Evolutionary conservation across 2,113 vertebrate species (phyloP).

Genomic region (Nerophis lumbriciformis): DNA sequence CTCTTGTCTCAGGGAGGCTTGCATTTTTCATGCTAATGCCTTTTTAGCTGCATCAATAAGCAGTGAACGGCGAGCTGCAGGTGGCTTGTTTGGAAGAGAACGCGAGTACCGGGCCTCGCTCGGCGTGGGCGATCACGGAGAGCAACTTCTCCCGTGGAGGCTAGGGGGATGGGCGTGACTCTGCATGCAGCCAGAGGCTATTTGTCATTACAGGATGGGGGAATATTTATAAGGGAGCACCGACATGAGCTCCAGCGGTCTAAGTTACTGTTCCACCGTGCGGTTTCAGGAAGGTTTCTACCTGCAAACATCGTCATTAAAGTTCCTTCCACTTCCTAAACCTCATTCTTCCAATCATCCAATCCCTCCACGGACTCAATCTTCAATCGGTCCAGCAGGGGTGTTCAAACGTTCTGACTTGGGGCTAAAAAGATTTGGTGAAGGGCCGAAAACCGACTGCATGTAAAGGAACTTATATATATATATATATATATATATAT

Average conservation of each 20-base stretch:
- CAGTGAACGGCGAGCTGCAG: slow-evolving; percentile 34
- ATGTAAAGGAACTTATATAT: no score
- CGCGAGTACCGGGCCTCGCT: slow-evolving; percentile 34
- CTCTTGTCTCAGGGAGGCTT: slow-evolving; percentile 6
- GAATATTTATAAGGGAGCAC: slow-evolving; percentile 32
- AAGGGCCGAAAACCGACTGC: no score
- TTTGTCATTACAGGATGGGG: slow-evolving; percentile 43
- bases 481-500: no score
- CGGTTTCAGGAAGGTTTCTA: neutral
- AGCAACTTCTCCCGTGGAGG: slow-evolving; percentile 14
- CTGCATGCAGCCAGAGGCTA: slow-evolving; percentile 45
- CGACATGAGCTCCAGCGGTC: neutral
- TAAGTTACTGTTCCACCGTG: no score
- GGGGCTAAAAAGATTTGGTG: no score
- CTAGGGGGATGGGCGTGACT: slow-evolving; percentile 26
- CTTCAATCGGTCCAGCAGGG: neutral
- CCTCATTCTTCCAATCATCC: neutral
- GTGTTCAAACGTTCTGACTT: no score
- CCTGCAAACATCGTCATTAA: neutral
- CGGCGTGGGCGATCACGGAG: slow-evolving; percentile 27
- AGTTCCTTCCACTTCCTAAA: neutral
- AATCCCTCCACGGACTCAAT: neutral
- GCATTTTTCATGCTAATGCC: slow-evolving; percentile 47
- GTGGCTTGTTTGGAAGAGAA: slow-evolving; percentile 24
- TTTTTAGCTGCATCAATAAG: slow-evolving; percentile 56